Evolutionary conservation across 2,797 vertebrate species (phyloP), one percentile per base, ranked within the genome.

Genomic region (Sternotherus odoratus): DNA sequence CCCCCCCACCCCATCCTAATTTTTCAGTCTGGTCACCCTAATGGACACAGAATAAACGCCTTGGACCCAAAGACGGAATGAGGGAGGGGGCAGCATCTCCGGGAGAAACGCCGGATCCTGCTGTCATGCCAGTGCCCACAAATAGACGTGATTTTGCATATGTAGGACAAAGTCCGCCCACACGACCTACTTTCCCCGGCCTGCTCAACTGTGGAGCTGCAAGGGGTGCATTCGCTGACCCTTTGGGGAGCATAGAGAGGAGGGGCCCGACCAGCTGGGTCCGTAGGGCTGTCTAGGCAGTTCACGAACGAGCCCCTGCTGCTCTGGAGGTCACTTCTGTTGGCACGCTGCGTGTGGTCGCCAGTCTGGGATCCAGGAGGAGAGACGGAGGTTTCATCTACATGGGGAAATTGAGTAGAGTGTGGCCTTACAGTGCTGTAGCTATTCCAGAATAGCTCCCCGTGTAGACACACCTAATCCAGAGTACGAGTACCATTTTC

Each of bases 131-230:
- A 30, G 66, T 1, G 3, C 56, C 87, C 95, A 80, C 8, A 85
- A 97, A 95, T 91, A 96, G 87, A 36, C 79, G 79, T 51, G 3
- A 94, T 89, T 83, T 83, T 88, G 89, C 94, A 83, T 84, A 94
- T 79, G 83, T 94, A 95, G 95, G 95, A 94, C 85, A 36, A 86
- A 72, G 85, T 83, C 77, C 17, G 51, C 92, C 89, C 17, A 13
- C 94, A 84, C 72, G 90, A 95, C 95, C 95, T 94, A 91, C 91
- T 94, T 97, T 95, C 74, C 77, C 0, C 28, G 0, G 0, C n/a
- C 85, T 69, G 5, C 66, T 69, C 23, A 6, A 36, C 79, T 10
- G 49, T 12, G 30, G 49, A 78, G 77, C 49, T 24, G 0, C 81
- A 89, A 80, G 2, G 33, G 3, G 80, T 1, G 0, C 1, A 0